Base-by-base conservation (phyloP, 1,140 invertebrate species). In the Aphelinus certus region DNA sequence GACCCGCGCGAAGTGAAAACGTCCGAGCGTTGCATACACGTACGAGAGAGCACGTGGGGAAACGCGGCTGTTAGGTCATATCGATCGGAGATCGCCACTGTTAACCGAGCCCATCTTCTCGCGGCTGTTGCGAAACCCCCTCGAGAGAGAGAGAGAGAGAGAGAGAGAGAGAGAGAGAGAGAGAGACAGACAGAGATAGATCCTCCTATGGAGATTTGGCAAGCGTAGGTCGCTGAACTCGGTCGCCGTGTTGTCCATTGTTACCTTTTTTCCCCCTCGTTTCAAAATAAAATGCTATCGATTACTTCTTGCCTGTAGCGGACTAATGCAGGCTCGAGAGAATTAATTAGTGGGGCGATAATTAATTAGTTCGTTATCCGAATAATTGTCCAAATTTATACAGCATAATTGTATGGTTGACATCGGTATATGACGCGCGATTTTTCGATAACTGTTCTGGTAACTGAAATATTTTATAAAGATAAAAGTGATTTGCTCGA, bases 21-120 rank as follows among this genome's bases (percentile, higher is more conserved):
- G 47, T 26, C 3, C 45, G 43, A 4, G 66, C 53, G 45, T 68
- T 26, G 26, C 26, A 26, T 26, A 58, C 26, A 56, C 7, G 48
- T 3, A 10, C 4, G 63, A 1, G 63, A 7, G 48, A 10, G 63
- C 48, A 26, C 49, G 57, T 42, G 26, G 46, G 71, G 45, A 71
- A 62, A 63, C 26, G 48, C 57, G 5, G 72, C 67, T 64, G 51
- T 66, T 66, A 60, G 62, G 47, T 76, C 68, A 67, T 76, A 71
- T 76, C 68, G 57, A 71, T 70, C 53, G 61, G 26, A 26, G 26
- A 70, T 70, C 67, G 58, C 57, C 64, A 48, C 45, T 3, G 55
- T 51, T 73, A 60, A 60, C 58, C 9, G 42, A 26, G 26, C 26
- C 26, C 58, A 60, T 26, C 64, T 43, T 67, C 56, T 64, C 45